Percentiles rank a stretch among this genome's conserved stretches.
Conservation (phyloP, 2,888 invertebrate genomes). For the Sepiola atlantica region DNA sequence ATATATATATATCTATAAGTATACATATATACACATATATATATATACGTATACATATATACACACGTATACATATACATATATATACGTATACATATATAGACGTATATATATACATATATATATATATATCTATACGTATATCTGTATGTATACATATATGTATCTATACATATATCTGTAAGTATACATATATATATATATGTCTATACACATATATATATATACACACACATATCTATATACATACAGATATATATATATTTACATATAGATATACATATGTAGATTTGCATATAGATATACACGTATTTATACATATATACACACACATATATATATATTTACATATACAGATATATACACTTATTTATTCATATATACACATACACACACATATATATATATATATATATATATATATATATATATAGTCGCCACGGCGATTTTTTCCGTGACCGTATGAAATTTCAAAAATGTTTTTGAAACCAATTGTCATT, state of each 20-base stretch:
- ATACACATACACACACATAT: no score
- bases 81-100: not conserved
- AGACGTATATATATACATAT: not conserved
- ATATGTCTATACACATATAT: not conserved
- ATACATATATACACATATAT: not conserved
- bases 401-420: no score
- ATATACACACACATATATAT: not conserved
- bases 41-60: not conserved
- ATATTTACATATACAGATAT: no score
- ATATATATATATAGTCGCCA: no score
- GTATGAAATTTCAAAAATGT: no score
- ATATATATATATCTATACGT: not conserved
- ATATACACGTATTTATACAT: not conserved
- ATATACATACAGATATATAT: not conserved
- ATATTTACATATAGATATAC: not conserved
- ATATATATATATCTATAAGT: not conserved
- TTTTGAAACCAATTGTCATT: no score
- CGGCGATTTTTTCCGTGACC: no score
- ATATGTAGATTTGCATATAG: not conserved
- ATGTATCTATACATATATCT: not conserved
- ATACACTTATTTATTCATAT: no score
- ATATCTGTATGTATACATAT: not conserved
- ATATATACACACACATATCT: not conserved
- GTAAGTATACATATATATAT: not conserved
- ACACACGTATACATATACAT: not conserved